Evolutionary conservation across 2,113 vertebrate species (phyloP).

Genomic region (Chascanopsetta lugubris): DNA sequence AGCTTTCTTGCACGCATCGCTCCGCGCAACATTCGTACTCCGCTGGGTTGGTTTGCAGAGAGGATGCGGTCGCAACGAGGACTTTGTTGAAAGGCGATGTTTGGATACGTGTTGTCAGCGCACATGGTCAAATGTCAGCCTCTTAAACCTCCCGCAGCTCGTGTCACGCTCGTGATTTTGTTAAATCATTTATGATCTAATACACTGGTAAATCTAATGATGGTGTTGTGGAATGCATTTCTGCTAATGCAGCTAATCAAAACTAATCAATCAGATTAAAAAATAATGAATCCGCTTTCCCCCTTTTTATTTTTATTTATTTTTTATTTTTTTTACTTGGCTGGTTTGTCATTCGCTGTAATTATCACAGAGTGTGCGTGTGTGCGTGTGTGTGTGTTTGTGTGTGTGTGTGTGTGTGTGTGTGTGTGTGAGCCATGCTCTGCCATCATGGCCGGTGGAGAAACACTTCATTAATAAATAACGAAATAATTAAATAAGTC

Average conservation of each 20-base stretch:
- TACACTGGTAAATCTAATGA: background rate
- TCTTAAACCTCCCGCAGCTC: background rate
- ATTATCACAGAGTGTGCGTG: too few species aligned
- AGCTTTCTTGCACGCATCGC: conserved; percentile 44
- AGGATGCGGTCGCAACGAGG: conserved; percentile 1
- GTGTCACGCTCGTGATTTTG: background rate
- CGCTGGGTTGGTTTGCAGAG: conserved; percentile 19
- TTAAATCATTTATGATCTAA: background rate
- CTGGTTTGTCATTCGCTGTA: conserved; percentile 15
- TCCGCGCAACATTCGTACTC: conserved; percentile 40
- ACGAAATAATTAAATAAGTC: too few species aligned
- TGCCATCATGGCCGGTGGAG: conserved; percentile 19
- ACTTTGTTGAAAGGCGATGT: conserved; percentile 2
- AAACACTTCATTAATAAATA: too few species aligned
- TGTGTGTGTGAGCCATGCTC: too few species aligned
- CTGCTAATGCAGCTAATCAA: background rate
- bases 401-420: too few species aligned
- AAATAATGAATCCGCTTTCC: background rate
- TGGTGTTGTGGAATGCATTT: background rate
- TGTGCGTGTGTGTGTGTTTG: too few species aligned
- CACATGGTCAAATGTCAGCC: background rate
- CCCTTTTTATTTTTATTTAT: too few species aligned
- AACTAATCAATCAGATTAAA: conserved; percentile 13
- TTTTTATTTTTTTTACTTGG: conserved; percentile 4
- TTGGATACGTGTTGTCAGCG: background rate